phyloP scores from a whole-genome alignment of 2,113 vertebrate genomes.

The Sphyrna mokarran region DNA sequence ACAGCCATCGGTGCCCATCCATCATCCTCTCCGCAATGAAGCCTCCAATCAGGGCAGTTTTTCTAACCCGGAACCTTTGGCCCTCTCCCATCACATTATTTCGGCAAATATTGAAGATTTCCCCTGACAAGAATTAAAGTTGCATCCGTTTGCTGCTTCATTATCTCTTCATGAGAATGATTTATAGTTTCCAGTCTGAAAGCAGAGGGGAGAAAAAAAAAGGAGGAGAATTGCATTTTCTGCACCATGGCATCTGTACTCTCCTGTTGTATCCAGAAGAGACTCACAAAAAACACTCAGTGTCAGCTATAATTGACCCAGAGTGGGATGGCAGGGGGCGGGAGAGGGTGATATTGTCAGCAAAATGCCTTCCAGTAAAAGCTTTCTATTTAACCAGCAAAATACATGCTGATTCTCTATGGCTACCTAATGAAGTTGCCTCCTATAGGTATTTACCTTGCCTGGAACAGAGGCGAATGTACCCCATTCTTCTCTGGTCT shows the following conservation, averaged over 20 bases:
- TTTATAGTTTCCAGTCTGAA: slow-evolving; percentile 76
- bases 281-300: slow-evolving; percentile 62
- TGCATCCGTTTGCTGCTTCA: slow-evolving; percentile 70
- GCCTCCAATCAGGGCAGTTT: slow-evolving; percentile 39
- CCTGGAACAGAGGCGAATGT: slow-evolving; percentile 59
- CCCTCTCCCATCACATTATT: slow-evolving; percentile 55
- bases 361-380: slow-evolving; percentile 63
- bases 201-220: slow-evolving; percentile 50
- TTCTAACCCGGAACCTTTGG: slow-evolving; percentile 44
- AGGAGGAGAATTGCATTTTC: slow-evolving; percentile 73
- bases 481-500: not conserved
- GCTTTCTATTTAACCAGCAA: slow-evolving; percentile 71
- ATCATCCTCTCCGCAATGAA: slow-evolving; percentile 8
- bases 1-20: not conserved
- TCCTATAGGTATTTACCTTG: slow-evolving; percentile 70
- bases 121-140: slow-evolving; percentile 74
- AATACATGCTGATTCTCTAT: slow-evolving; percentile 63
- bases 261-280: slow-evolving; percentile 52
- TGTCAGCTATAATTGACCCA: slow-evolving; percentile 70
- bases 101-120: slow-evolving; percentile 64
- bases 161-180: slow-evolving; percentile 80
- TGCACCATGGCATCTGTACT: slow-evolving; percentile 54
- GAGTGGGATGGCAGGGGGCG: no score
- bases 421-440: slow-evolving; percentile 72
- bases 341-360: slow-evolving; percentile 47